Percentiles rank a stretch among this genome's conserved stretches.
phyloP scores from a whole-genome alignment of 2,797 vertebrate species.

The Menidia menidia region DNA sequence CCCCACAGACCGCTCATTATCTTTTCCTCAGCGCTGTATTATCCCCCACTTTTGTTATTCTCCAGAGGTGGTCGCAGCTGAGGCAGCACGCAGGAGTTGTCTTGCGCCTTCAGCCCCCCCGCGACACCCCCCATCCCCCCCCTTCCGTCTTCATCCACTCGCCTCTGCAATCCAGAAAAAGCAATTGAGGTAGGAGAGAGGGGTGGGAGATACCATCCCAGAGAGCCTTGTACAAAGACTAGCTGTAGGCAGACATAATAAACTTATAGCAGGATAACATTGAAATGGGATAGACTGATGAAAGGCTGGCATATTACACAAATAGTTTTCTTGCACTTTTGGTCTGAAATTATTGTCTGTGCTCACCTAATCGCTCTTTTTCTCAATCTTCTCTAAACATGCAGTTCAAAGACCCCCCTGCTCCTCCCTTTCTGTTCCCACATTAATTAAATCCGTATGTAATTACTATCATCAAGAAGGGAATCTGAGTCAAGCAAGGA shows the following conservation, averaged over 20 bases:
- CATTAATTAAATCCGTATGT: conserved; percentile 78
- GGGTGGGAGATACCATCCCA: conserved; percentile 4
- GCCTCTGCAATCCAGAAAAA: conserved; percentile 25
- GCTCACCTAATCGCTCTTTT: conserved; percentile 50
- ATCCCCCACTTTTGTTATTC: conserved; percentile 61
- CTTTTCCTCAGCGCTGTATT: conserved; percentile 57
- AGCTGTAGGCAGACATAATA: conserved; percentile 23
- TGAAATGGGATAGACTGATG: conserved; percentile 41
- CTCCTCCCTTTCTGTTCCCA: conserved; percentile 62
- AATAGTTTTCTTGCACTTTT: conserved; percentile 43
- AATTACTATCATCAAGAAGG: conserved; percentile 67
- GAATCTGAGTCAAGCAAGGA: conserved; percentile 64
- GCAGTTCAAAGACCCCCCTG: conserved; percentile 64
- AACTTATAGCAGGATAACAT: conserved; percentile 31
- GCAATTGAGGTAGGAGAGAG: conserved; percentile 15
- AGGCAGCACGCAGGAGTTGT: conserved; percentile 51
- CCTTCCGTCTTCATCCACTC: not conserved
- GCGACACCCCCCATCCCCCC: too few relatives aligned
- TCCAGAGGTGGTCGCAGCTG: conserved; percentile 58
- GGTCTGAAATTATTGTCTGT: conserved; percentile 46
- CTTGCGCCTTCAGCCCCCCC: conserved; percentile 19
- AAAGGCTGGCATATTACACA: conserved; percentile 35
- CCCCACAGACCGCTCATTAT: conserved; percentile 54
- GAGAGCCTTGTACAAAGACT: conserved; percentile 10
- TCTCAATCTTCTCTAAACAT: conserved; percentile 37